Conservation (phyloP, 2,113 vertebrate genomes). For the Isurus oxyrinchus region DNA sequence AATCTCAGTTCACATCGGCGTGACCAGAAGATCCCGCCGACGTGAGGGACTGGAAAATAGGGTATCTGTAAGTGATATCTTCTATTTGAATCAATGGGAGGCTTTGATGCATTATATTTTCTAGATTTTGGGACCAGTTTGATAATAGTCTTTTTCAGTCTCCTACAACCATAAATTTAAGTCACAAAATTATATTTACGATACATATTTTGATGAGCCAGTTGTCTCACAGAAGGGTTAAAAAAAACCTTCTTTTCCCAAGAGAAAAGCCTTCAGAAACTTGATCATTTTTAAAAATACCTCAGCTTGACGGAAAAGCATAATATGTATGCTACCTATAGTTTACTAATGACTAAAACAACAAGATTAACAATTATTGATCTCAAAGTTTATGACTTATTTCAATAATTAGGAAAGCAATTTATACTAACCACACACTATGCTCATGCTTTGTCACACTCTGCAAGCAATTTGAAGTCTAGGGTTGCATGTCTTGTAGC, state of each 20-base stretch:
- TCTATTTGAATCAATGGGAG: not conserved
- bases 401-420: not conserved
- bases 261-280: not conserved
- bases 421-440: not conserved
- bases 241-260: not conserved
- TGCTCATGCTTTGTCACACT: conserved; percentile 11
- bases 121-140: not conserved
- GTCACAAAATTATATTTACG: not conserved
- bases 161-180: not conserved
- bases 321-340: not conserved
- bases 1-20: no score
- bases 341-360: not conserved
- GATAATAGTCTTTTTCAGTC: not conserved
- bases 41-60: no score
- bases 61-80: not conserved
- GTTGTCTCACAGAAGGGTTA: not conserved
- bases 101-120: not conserved
- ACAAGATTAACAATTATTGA: not conserved
- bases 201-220: not conserved
- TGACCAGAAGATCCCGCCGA: no score
- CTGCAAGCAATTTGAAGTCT: conserved; percentile 1
- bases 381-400: conserved; percentile 20
- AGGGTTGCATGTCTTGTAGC: not conserved
- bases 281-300: not conserved
- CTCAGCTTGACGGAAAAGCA: not conserved